Evolutionary conservation across 2,113 vertebrate species (phyloP).

Genomic region (Passer domesticus): DNA sequence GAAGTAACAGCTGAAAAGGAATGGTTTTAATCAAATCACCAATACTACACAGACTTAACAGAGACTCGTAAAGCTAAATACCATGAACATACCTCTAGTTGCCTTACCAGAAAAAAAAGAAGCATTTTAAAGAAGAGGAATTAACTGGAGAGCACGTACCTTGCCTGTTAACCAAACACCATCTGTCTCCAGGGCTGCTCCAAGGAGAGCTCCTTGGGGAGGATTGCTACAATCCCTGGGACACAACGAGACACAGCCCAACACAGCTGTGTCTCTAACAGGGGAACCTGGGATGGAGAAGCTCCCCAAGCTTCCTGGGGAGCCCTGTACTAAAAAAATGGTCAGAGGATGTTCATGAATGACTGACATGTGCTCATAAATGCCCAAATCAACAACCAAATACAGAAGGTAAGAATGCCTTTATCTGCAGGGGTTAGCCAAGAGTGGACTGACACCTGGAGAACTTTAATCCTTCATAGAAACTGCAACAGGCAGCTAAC

Average conservation of each 20-base stretch:
- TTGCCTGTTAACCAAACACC: not conserved
- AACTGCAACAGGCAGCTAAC: not conserved
- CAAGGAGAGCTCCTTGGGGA: not conserved
- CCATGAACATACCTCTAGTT: not conserved
- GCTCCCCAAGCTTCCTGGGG: not conserved
- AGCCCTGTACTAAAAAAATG: not conserved
- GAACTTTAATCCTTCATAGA: not conserved
- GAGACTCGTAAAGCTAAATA: too few relatives aligned
- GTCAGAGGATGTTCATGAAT: not conserved
- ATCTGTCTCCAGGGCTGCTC: not conserved
- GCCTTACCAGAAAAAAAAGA: not conserved
- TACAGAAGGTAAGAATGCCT: accelerated
- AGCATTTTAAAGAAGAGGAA: not conserved
- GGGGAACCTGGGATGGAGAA: not conserved
- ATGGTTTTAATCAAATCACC: not conserved
- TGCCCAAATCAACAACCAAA: not conserved
- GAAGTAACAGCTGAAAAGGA: not conserved
- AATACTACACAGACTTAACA: not conserved
- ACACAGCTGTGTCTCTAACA: too few relatives aligned
- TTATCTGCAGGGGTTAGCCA: not conserved
- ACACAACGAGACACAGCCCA: not conserved
- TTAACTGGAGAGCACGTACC: not conserved
- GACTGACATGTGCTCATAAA: not conserved
- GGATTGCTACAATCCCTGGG: not conserved
- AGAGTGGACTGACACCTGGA: not conserved